phyloP scores from a whole-genome alignment of 1,140 invertebrate species.

The Diuraphis noxia region DNA sequence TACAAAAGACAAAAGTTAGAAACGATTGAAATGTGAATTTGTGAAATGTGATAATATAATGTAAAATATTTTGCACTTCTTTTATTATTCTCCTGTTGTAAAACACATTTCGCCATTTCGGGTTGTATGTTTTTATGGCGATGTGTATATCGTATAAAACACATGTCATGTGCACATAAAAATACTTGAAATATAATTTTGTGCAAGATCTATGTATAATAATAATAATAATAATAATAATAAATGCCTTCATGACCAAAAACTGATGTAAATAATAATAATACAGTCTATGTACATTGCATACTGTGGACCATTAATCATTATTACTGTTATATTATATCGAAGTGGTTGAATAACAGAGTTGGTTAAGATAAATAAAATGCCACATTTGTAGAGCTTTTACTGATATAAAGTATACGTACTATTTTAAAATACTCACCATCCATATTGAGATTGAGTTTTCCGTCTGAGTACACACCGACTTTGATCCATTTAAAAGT shows the following conservation, averaged over 20 bases:
- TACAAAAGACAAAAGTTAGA: neutral
- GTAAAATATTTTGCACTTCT: neutral
- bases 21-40: neutral
- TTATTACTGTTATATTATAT: neutral
- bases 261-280: neutral
- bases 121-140: neutral
- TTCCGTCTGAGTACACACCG: slow-evolving; percentile 75
- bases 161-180: neutral
- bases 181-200: slow-evolving; percentile 24
- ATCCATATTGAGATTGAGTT: slow-evolving; percentile 77
- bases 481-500: slow-evolving; percentile 84
- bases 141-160: slow-evolving; percentile 17
- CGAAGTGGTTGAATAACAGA: neutral
- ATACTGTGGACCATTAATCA: neutral
- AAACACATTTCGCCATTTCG: too few species aligned
- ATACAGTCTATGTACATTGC: neutral
- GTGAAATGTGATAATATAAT: neutral
- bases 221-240: neutral
- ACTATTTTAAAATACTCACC: slow-evolving; percentile 64
- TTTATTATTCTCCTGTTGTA: neutral
- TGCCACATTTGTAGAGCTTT: neutral
- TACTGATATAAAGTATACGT: neutral
- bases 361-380: slow-evolving; percentile 4
- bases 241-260: neutral
- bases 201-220: neutral